phyloP scores from a whole-genome alignment of 1,140 invertebrate genomes.

The Leguminivora glycinivorella region DNA sequence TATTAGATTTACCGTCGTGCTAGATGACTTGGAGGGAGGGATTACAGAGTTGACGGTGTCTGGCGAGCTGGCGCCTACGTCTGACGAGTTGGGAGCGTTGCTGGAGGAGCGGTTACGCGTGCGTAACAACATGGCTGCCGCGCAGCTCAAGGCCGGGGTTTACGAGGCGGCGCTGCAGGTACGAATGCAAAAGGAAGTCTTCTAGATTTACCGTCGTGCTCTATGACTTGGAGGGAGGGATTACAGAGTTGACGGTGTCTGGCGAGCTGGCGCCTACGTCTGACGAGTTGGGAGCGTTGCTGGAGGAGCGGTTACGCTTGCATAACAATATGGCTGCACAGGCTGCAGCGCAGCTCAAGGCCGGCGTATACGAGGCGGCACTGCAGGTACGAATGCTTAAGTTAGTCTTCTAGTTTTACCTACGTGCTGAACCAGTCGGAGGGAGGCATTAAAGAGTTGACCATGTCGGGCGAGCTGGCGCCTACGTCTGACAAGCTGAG shows the following conservation, averaged over 20 bases:
- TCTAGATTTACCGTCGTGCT: no score
- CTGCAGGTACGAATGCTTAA: slow-evolving; percentile 88
- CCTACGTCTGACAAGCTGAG: slow-evolving; percentile 50
- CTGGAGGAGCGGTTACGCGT: slow-evolving; percentile 89
- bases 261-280: no score
- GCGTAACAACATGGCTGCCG: slow-evolving; percentile 93
- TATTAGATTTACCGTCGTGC: slow-evolving; percentile 89
- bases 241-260: no score
- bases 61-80: slow-evolving; percentile 51
- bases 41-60: slow-evolving; percentile 64
- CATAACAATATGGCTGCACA: no score
- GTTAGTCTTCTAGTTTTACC: no score
- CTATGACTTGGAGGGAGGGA: no score
- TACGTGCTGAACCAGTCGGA: slow-evolving; percentile 87
- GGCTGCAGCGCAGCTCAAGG: no score
- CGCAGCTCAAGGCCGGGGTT: slow-evolving; percentile 91
- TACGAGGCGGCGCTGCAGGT: slow-evolving; percentile 87
- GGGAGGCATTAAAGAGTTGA: slow-evolving; percentile 76
- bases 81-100: slow-evolving; percentile 69
- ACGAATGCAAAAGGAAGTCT: not conserved
- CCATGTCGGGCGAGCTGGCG: slow-evolving; percentile 51
- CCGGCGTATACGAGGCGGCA: no score
- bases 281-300: no score
- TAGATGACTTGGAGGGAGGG: slow-evolving; percentile 85
- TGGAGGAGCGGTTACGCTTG: no score